Evolutionary conservation across 2,113 vertebrate genomes (phyloP), one percentile per base, ranked within the genome.

Genomic region (Promerops cafer): DNA sequence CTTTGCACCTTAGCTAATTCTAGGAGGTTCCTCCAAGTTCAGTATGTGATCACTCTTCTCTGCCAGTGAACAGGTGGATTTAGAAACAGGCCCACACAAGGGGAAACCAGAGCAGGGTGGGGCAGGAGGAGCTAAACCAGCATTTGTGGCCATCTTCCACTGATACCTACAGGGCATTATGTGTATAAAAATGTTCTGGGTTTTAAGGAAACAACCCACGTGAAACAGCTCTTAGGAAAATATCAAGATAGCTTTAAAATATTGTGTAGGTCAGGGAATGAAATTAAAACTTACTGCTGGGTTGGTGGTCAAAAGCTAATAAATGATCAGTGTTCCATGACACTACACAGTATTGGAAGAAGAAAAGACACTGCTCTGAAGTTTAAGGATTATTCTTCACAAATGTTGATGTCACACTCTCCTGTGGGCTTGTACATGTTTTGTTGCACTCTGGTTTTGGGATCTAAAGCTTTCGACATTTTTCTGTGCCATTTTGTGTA

Each of bases 201-300:
- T 70, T 97, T 92, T 83, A 91, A 94, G 98, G 97, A 97, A 98
- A 98, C 98, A 98, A 98, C 83, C 78, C 77, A 87, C 69, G 94
- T 96, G 94, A 93, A 96, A 68, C 76, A 93, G 71, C 54, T 89
- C 59, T 97, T 80, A 57, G 33, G 69, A 61, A 90, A 96, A 94
- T 97, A 76, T 96, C 94, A 96, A 50, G 91, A 44, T 33, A 50
- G 54, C 92, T 96, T 85, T 86, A 66, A 97, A 98, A 87, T 98
- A 94, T 88, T 97, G 70, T 71, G 16, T 68, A 97, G 92, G 98
- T 98, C 90, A 97, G 88, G 94, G 97, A 82, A 90, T 96, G 90
- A 87, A 96, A 94, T 94, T 63, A 82, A 79, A 83, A 39, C 40
- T 92, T 72, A 6, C n/a, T 94, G 47, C 72, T 65, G 45, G 54